Percentiles rank a stretch among this genome's conserved stretches.
phyloP scores from a whole-genome alignment of 2,113 vertebrate genomes.

The Ameiurus melas region DNA sequence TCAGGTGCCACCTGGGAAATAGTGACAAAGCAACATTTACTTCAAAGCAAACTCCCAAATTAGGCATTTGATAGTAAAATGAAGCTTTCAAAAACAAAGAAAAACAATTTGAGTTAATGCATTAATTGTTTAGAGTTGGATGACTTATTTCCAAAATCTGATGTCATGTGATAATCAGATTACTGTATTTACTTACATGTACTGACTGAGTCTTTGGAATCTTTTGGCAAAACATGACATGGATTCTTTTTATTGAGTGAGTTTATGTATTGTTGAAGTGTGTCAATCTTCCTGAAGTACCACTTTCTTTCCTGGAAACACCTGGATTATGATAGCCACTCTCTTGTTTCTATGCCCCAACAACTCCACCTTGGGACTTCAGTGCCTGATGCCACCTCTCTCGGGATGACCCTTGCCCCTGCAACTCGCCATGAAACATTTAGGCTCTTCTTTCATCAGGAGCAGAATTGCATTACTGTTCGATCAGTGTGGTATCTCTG shows the following conservation, averaged over 20 bases:
- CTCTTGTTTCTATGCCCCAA: neutral
- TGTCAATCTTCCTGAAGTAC: neutral
- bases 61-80: neutral
- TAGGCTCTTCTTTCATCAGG: neutral
- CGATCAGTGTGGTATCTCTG: neutral
- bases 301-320: neutral
- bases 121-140: neutral
- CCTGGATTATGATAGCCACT: neutral
- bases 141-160: neutral
- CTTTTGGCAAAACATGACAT: neutral
- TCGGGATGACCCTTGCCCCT: neutral
- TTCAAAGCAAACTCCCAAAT: neutral
- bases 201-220: neutral
- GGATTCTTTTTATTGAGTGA: neutral
- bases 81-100: neutral
- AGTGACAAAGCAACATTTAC: neutral
- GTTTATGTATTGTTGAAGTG: neutral
- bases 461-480: slow-evolving; percentile 16
- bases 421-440: neutral
- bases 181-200: neutral
- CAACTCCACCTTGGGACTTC: neutral
- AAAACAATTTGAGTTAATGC: neutral
- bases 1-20: neutral
- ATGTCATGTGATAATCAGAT: neutral
- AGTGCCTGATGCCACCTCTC: neutral